Evolutionary conservation across 2,888 invertebrate genomes (phyloP).

Genomic region (Mantis religiosa): DNA sequence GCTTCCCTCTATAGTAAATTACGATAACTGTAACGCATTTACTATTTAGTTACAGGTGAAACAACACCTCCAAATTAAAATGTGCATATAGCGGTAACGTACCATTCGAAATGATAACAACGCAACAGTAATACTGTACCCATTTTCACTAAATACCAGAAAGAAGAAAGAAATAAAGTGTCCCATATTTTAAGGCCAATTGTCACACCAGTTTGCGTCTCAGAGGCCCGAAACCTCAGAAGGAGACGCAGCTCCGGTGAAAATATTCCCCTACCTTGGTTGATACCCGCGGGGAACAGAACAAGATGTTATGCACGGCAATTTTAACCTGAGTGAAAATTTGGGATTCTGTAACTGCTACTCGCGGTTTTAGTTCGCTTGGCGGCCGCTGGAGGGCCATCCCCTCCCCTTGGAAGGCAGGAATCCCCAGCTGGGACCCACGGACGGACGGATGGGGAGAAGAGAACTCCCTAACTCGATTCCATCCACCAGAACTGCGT

Average conservation of each 20-base stretch:
- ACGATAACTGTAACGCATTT: too few species aligned
- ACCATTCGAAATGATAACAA: too few species aligned
- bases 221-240: neutral
- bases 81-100: too few species aligned
- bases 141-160: too few species aligned
- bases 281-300: neutral
- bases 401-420: neutral
- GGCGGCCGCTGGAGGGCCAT: constrained; percentile 10
- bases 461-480: constrained; percentile 26
- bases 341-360: neutral
- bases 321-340: constrained; percentile 9
- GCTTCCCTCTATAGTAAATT: too few species aligned
- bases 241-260: neutral
- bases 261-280: neutral
- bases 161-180: too few species aligned
- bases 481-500: constrained; percentile 32
- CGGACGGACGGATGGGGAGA: constrained; percentile 1
- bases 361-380: constrained; percentile 9
- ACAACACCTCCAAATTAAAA: too few species aligned
- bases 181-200: too few species aligned
- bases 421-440: constrained; percentile 17
- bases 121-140: too few species aligned
- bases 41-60: too few species aligned
- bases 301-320: neutral
- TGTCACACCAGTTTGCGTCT: too few species aligned